Base-by-base conservation (phyloP, 2,113 vertebrate species). In the Thalassoma bifasciatum region DNA sequence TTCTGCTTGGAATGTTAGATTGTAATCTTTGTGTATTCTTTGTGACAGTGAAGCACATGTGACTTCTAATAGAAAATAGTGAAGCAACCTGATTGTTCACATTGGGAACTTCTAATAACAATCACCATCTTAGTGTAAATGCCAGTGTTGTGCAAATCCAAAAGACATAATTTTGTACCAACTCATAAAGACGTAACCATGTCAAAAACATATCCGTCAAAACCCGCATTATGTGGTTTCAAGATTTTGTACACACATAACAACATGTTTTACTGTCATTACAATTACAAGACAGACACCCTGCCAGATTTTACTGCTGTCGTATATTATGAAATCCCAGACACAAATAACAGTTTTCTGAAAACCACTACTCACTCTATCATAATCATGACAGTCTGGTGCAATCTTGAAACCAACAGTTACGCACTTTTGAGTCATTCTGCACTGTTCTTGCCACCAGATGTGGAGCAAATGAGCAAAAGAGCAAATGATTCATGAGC, bases 391-490 rank as follows among this genome's bases (percentile, higher is more conserved):
- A 76, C 52, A 62, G 6, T 56, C 53, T 85, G 78, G 76, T 66
- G 82, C 70, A 88, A 85, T 77, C 62, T 10, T 36, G 26, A 82
- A 59, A 57, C 70, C 61, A 61, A 47, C 64, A 66, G 36, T 49
- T 58, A 19, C 40, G 17, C 56, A 68, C 61, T 82, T 57, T 44
- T 61, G 44, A 54, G 60, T 72, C 47, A 52, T 59, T 75, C 51
- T 60, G 66, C 62, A 58, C 52, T 2, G 38, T 60, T 74, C 66
- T 73, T 74, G 68, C 74, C 84, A 74, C 81, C 89, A 87, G 86
- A 92, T 92, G 87, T 89, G 86, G 52, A 83, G 53, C 63, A 68
- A 85, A 83, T 75, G 82, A 83, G 81, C 64, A 64, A 78, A 78
- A 67, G 44, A 79, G 76, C 60, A 38, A 77, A 82, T 82, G 80